phyloP scores from a whole-genome alignment of 2,113 vertebrate genomes.

The Lasiurus cinereus region DNA sequence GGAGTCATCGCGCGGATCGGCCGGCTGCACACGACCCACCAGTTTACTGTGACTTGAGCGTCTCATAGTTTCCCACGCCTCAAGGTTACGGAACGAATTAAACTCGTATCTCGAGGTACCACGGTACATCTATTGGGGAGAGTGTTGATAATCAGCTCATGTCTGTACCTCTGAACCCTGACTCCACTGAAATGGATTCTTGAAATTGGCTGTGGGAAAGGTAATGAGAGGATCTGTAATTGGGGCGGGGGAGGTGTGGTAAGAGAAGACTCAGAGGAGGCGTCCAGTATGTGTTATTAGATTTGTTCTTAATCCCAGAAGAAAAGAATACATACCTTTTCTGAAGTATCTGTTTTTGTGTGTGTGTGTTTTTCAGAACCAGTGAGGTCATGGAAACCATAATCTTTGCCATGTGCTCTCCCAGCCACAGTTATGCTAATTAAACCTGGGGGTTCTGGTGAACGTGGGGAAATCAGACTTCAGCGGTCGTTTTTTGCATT shows the following conservation, averaged over 20 bases:
- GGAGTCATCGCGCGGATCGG: too few relatives aligned
- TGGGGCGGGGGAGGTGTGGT: background rate
- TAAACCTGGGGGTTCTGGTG: conserved; percentile 61
- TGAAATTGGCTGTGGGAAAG: conserved; percentile 51
- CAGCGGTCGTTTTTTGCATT: background rate
- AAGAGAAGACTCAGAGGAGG: conserved; percentile 51
- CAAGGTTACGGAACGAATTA: too few relatives aligned
- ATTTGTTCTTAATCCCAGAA: conserved; percentile 63
- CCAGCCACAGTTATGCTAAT: conserved; percentile 73
- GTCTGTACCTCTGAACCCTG: background rate
- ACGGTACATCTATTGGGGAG: background rate
- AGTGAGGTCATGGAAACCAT: conserved; percentile 75
- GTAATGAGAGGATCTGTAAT: conserved; percentile 67
- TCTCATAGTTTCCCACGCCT: too few relatives aligned
- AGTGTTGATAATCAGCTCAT: background rate
- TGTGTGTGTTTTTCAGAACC: conserved; percentile 70
- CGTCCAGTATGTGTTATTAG: conserved; percentile 68
- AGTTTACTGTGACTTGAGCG: too few relatives aligned
- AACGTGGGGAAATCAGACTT: conserved; percentile 55
- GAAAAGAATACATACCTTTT: conserved; percentile 66
- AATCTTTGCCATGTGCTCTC: conserved; percentile 66
- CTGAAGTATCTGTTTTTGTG: conserved; percentile 62
- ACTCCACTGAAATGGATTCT: conserved; percentile 53
- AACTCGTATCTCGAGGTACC: too few relatives aligned
- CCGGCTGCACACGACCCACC: too few relatives aligned